Conservation (phyloP, 2,113 vertebrate species). For the Melozone crissalis region DNA sequence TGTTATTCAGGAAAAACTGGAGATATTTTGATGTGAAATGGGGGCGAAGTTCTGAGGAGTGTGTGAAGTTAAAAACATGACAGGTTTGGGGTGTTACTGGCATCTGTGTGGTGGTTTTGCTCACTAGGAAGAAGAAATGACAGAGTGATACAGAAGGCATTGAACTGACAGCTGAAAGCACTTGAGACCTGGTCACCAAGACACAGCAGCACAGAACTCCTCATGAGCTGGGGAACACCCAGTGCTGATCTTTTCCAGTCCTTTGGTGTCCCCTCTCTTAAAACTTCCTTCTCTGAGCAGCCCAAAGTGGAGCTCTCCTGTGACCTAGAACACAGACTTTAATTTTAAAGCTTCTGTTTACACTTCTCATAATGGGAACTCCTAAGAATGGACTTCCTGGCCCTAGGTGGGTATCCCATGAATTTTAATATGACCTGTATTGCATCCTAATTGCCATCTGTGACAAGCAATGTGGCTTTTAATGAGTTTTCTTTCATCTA, state of each 20-base stretch:
- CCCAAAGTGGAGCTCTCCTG: neutral
- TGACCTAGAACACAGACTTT: neutral
- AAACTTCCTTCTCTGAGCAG: neutral
- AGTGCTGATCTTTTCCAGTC: neutral
- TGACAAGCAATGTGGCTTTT: conserved; percentile 7
- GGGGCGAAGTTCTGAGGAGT: neutral
- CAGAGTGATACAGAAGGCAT: neutral
- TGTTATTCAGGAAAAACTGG: neutral
- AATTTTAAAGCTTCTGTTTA: neutral
- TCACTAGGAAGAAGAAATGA: neutral
- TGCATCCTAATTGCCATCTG: conserved; percentile 7
- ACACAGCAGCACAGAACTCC: neutral
- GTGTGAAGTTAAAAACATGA: neutral
- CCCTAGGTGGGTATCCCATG: neutral
- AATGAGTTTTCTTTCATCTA: conserved; percentile 49
- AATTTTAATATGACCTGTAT: conserved; percentile 23
- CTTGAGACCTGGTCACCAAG: neutral
- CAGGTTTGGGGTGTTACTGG: neutral
- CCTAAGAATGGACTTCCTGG: neutral
- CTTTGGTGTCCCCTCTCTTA: neutral
- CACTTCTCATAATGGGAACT: neutral
- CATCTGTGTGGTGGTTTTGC: neutral
- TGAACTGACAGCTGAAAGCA: neutral
- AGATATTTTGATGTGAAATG: neutral
- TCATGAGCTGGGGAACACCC: neutral